Base-by-base conservation (phyloP, 1,140 invertebrate species). In the Anastrepha obliqua region DNA sequence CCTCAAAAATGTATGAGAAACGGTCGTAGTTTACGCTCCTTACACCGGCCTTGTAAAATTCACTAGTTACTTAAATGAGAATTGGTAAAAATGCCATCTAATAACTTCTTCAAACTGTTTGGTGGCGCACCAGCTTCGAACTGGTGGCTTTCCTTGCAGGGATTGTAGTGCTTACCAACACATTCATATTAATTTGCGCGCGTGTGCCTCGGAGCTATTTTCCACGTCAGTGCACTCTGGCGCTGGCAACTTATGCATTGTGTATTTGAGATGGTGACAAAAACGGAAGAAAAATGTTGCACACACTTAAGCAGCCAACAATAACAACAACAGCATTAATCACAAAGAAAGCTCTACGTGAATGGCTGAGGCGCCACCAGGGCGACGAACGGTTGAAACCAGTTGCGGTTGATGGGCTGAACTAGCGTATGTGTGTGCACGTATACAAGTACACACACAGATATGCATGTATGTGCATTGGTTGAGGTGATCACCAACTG, bases 261-360 rank as follows among this genome's bases (percentile, higher is more conserved):
- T 74, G 60, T 62, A 62, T 13, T 13, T 62, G 9, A 42, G 81
- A n/a, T 85, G 81, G n/a, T 51, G 58, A 55, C 51, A 85, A 60
- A 85, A 85, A n/a, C 7, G 20, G 58, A 9, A 59, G 58, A 58
- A 85, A 85, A 85, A 85, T 85, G 42, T 29, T 47, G 67, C 42
- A 74, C 67, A 74, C 67, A 74, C 67, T 74, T 74, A 74, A 74
- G 67, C 67, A 74, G 39, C 13, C 42, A 74, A n/a, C 81, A 85
- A 59, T 85, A 85, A 58, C 81, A 85, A 85, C 81, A 85, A 85
- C 51, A 58, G 20, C 81, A 85, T 58, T 60, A 85, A 85, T 60
- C 47, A 85, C 81, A 85, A 47, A 20, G 58, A 55, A 55, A 20
- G 29, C 81, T 59, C 51, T 42, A 85, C 7, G 58, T 47, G 11